Conservation (phyloP, 1,140 invertebrate genomes). For the Drosophila elegans region DNA sequence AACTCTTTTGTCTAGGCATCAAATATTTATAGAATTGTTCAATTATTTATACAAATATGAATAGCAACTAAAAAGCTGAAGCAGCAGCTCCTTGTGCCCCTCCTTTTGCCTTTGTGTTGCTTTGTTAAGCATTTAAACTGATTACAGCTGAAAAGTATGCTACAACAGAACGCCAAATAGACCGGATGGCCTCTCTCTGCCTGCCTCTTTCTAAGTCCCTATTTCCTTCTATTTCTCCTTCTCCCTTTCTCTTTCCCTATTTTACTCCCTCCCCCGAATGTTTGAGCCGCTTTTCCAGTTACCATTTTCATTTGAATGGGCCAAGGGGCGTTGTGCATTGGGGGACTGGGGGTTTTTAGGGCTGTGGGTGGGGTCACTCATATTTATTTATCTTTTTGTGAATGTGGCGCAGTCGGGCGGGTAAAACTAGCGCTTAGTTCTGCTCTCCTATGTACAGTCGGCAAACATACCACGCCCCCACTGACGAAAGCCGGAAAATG, state of each 20-base stretch:
- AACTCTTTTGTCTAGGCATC: constrained; percentile 80
- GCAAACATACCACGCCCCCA: constrained; percentile 63
- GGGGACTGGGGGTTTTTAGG: background rate
- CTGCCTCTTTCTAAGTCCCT: constrained; percentile 1
- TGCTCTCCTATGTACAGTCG: constrained; percentile 40
- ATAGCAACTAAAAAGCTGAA: constrained; percentile 76
- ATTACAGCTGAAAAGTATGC: constrained; percentile 81
- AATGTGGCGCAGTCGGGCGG: constrained; percentile 68
- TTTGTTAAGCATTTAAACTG: constrained; percentile 83
- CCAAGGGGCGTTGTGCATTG: background rate
- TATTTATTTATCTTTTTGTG: constrained; percentile 79
- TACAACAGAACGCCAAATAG: constrained; percentile 58
- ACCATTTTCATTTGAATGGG: constrained; percentile 1
- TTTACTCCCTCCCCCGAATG: background rate
- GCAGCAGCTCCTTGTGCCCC: background rate
- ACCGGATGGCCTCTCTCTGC: background rate
- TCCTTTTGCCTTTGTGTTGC: constrained; percentile 50
- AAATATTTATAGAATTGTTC: constrained; percentile 74
- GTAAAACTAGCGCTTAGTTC: constrained; percentile 56
- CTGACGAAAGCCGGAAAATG: constrained; percentile 34
- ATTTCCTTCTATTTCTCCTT: background rate
- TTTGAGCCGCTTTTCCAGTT: constrained; percentile 1
- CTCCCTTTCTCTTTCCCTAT: background rate
- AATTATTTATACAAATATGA: constrained; percentile 82
- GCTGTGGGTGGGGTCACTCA: constrained; percentile 58